These are phyloP conservation scores for Limnephilus marmoratus DNA, from an alignment of 2,888 invertebrate species.

Conservation along the genomic window DNA sequence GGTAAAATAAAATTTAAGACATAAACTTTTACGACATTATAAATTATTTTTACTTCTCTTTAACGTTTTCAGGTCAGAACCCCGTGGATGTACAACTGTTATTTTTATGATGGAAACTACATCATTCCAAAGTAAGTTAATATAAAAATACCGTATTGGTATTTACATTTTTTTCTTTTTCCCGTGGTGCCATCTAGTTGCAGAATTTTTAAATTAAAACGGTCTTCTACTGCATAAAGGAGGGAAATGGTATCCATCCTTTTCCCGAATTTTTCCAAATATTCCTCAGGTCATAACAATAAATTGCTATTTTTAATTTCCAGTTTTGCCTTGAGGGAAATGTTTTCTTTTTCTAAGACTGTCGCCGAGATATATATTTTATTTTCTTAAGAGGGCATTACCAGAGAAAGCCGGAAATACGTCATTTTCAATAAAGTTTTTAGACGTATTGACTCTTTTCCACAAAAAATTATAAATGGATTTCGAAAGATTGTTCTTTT, in stretches of 20 bases:
- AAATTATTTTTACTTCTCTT: neutral
- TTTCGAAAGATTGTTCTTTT: too few relatives aligned
- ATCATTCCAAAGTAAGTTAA: slow-evolving; percentile 87
- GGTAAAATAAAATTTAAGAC: too few relatives aligned
- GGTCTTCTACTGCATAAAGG: neutral
- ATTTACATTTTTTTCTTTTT: neutral
- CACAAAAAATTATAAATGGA: too few relatives aligned
- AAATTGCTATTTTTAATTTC: neutral
- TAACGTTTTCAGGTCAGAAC: slow-evolving; percentile 78
- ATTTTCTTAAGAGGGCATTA: too few relatives aligned
- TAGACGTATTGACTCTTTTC: too few relatives aligned
- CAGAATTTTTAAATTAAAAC: too few relatives aligned
- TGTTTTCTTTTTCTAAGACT: neutral
- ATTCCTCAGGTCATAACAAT: neutral
- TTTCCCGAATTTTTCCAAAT: neutral
- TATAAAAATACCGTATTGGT: neutral
- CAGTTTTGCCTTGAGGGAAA: too few relatives aligned
- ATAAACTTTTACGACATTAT: neutral
- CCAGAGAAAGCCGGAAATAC: too few relatives aligned
- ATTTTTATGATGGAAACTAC: slow-evolving; percentile 82
- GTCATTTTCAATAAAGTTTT: too few relatives aligned
- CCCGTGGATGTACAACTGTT: slow-evolving; percentile 80
- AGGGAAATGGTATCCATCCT: too few relatives aligned
- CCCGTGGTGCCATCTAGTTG: too few relatives aligned
- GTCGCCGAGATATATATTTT: neutral